Evolutionary conservation across 2,113 vertebrate genomes (phyloP), one percentile per base, ranked within the genome.

Genomic region (Ageneiosus marmoratus): DNA sequence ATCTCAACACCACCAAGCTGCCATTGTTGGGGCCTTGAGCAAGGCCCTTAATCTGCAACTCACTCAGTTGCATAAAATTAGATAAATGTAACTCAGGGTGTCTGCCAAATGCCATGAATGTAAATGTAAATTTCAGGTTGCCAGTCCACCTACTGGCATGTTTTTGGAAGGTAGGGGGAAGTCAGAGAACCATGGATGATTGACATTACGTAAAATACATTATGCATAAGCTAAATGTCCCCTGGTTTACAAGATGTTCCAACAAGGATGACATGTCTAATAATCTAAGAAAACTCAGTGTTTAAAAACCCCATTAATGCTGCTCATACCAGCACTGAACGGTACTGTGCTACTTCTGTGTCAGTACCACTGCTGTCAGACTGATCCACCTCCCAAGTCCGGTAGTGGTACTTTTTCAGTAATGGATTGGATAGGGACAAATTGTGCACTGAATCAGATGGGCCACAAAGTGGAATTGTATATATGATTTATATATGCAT

Each of bases 401-500:
- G 51, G 5, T 51, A 9, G 16, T 29, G 48, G 12, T 50, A 24
- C 27, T 22, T 75, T 53, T 74, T 34, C 9, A 29, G 9, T 53
- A 16, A 75, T 32, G 16, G 7, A 22, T 32, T 20, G 6, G 18
- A 18, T 29, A 53, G 24, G 44, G 27, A 53, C 16, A 34, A 44
- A 69, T 46, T 46, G 22, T 72, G 20, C 67, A 70, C 37, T 70
- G 69, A 72, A 72, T 46, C 69, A 48, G 44, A 48, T 73, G 44
- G 22, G 20, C 20, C 8, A 50, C 5, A 29, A 29, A 50, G n/a
- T 29, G 13, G 27, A 73, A n/a, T 1, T 65, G 29, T 63, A n/a
- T 67, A 63, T 41, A 70, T n/a, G 67, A 70, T 70, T 44, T 70
- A 70, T 73, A 50, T 48, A 73, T 73, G n/a, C 46, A 50, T 50